These are phyloP conservation scores for Coelopa frigida DNA, from an alignment of 1,140 invertebrate genomes.

Conservation along the genomic window DNA sequence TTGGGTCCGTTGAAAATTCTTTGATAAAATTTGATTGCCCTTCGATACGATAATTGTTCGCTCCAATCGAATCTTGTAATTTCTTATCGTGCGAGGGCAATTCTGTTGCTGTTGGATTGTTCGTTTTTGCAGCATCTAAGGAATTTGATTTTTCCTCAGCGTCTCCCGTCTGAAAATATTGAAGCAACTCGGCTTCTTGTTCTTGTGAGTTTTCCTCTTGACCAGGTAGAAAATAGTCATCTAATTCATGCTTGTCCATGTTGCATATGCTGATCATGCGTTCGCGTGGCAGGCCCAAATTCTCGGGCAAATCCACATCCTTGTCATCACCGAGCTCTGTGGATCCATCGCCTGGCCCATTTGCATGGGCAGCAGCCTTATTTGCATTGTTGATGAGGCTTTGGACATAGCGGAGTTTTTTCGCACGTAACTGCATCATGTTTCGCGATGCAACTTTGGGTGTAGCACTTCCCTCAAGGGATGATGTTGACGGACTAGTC, in stretches of 20 bases:
- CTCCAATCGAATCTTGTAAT: too few species aligned
- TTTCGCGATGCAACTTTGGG: conserved; percentile 36
- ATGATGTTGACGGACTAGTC: conserved; percentile 20
- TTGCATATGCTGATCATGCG: conserved; percentile 61
- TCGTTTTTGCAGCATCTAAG: conserved; percentile 41
- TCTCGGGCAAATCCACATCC: conserved; percentile 27
- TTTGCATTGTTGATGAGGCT: conserved; percentile 24
- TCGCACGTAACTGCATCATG: conserved; percentile 29
- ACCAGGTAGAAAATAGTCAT: conserved; percentile 59
- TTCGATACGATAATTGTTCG: too few species aligned
- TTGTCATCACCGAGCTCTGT: conserved; percentile 2
- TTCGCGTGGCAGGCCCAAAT: conserved; percentile 47
- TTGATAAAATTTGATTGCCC: too few species aligned
- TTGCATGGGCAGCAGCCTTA: conserved; percentile 21
- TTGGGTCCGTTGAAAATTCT: conserved; percentile 14
- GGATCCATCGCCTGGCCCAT: conserved; percentile 1
- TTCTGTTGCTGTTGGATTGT: conserved; percentile 27
- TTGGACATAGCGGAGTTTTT: conserved; percentile 21
- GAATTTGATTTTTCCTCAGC: conserved; percentile 45
- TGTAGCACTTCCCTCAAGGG: conserved; percentile 4
- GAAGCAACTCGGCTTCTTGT: conserved; percentile 68
- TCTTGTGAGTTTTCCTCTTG: conserved; percentile 69
- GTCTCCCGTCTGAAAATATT: conserved; percentile 64
- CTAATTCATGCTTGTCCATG: conserved; percentile 68
- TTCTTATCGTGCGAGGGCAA: too few species aligned